phyloP scores from a whole-genome alignment of 2,797 vertebrate genomes.

The Sebastiscus tertius region DNA sequence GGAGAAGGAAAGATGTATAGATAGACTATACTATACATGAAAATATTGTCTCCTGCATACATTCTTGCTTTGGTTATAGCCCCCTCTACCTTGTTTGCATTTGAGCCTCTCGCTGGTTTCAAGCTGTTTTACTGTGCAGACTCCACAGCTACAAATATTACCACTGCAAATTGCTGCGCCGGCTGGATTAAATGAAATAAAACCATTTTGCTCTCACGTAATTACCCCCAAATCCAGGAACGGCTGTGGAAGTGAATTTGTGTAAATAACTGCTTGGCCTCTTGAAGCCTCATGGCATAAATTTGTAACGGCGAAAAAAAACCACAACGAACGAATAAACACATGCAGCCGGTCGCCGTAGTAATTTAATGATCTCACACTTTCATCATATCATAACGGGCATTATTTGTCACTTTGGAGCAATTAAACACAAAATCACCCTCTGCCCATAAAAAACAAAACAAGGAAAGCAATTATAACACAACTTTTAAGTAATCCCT shows the following conservation, averaged over 20 bases:
- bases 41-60: background rate
- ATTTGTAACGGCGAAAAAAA: slow-evolving; percentile 67
- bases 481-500: slow-evolving; percentile 85
- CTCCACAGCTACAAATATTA: slow-evolving; percentile 79
- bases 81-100: slow-evolving; percentile 50
- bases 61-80: slow-evolving; percentile 41
- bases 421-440: slow-evolving; percentile 86
- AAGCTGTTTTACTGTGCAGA: slow-evolving; percentile 69
- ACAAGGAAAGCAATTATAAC: slow-evolving; percentile 84
- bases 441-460: slow-evolving; percentile 77
- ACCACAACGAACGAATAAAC: slow-evolving; percentile 68
- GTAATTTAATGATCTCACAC: slow-evolving; percentile 86
- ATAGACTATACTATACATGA: background rate
- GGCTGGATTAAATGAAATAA: slow-evolving; percentile 84
- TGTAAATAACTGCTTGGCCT: slow-evolving; percentile 84
- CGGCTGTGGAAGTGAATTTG: slow-evolving; percentile 81
- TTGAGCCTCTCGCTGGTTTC: slow-evolving; percentile 62
- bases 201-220: slow-evolving; percentile 82
- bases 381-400: slow-evolving; percentile 85
- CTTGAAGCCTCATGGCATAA: slow-evolving; percentile 80
- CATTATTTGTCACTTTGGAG: slow-evolving; percentile 85
- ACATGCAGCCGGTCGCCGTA: slow-evolving; percentile 68
- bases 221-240: slow-evolving; percentile 82
- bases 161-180: slow-evolving; percentile 77
- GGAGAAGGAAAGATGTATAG: too few species aligned